Evolutionary conservation across 2,888 invertebrate genomes (phyloP).

Genomic region (Pollenia angustigena): DNA sequence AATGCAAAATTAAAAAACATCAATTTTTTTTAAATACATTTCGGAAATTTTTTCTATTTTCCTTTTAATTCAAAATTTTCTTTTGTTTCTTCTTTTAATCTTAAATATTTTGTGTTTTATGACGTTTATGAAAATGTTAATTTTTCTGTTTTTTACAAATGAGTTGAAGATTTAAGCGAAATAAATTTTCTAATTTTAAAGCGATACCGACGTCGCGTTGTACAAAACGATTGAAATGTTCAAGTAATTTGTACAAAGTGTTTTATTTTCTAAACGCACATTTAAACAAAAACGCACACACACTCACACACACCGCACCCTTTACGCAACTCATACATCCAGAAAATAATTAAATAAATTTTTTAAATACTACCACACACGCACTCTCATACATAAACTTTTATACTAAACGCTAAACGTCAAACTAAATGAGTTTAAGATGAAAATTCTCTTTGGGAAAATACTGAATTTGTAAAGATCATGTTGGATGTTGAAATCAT

Average conservation of each 20-base stretch:
- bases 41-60: constrained; percentile 22
- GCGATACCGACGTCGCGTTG: constrained; percentile 63
- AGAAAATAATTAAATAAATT: constrained; percentile 16
- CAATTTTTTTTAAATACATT: constrained; percentile 1
- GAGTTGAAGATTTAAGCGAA: constrained; percentile 15
- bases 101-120: constrained; percentile 8
- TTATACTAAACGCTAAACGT: constrained; percentile 58
- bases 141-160: constrained; percentile 25
- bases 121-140: constrained; percentile 44
- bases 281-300: constrained; percentile 1
- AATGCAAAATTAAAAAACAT: neutral
- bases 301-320: constrained; percentile 15
- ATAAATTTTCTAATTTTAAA: constrained; percentile 33
- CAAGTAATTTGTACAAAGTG: constrained; percentile 70
- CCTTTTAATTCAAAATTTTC: constrained; percentile 14
- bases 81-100: neutral
- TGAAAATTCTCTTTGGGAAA: constrained; percentile 17
- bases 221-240: constrained; percentile 72
- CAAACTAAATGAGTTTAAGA: constrained; percentile 56
- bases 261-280: constrained; percentile 41
- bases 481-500: constrained; percentile 47
- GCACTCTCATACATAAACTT: constrained; percentile 49
- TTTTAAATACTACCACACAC: constrained; percentile 42
- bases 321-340: constrained; percentile 32
- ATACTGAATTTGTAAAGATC: constrained; percentile 32